These are phyloP conservation scores for Aphrophora alni DNA, from an alignment of 2,888 invertebrate species.

Conservation along the genomic window DNA sequence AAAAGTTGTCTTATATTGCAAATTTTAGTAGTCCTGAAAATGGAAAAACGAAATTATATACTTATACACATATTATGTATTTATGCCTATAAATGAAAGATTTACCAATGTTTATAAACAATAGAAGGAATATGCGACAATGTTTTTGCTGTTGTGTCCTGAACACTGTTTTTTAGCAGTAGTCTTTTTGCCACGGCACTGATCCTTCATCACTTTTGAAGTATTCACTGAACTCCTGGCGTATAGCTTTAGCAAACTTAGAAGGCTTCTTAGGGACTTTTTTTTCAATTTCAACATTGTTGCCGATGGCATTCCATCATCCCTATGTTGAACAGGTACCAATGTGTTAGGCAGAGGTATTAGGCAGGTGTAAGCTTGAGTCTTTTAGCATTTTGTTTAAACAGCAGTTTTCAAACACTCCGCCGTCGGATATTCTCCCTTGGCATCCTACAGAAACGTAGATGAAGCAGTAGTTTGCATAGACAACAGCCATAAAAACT, in stretches of 20 bases:
- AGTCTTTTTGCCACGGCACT: background rate
- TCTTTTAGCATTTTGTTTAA: conserved; percentile 30
- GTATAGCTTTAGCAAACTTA: background rate
- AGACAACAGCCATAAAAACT: conserved; percentile 52
- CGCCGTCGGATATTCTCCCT: conserved; percentile 42
- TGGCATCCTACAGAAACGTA: conserved; percentile 35
- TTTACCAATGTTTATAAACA: too few relatives aligned
- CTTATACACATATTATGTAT: too few relatives aligned
- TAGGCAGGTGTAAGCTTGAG: conserved; percentile 30
- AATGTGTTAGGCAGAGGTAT: background rate
- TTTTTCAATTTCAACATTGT: background rate
- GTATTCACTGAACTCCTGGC: background rate
- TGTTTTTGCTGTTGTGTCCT: too few relatives aligned
- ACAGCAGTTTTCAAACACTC: conserved; percentile 37
- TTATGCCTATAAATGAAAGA: too few relatives aligned
- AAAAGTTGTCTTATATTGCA: too few relatives aligned
- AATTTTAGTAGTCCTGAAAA: too few relatives aligned
- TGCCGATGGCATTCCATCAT: background rate
- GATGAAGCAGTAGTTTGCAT: conserved; percentile 52
- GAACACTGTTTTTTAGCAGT: background rate
- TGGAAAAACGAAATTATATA: too few relatives aligned
- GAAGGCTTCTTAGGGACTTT: background rate
- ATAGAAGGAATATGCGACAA: too few relatives aligned
- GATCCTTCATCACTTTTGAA: background rate
- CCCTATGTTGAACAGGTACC: background rate